A percentile compares a stretch with the other conserved stretches of the same genome.
Evolutionary conservation across 2,797 vertebrate species (phyloP).

Genomic region (Enteromius anoplus): DNA sequence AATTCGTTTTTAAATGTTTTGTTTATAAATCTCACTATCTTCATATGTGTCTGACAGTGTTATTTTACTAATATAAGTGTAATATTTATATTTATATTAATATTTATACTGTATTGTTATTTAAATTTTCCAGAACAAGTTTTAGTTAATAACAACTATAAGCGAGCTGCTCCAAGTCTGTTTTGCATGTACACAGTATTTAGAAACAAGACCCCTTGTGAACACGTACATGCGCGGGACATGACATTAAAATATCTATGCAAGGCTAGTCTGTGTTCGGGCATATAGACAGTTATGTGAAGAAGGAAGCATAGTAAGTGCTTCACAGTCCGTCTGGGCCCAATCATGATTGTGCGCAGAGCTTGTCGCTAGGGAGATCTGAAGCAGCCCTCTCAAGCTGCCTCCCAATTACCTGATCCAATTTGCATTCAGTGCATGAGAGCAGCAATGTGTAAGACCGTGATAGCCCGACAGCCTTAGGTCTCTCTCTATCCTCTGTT

Average conservation of each 20-base stretch:
- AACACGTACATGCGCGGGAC: conserved; percentile 5
- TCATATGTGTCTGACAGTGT: not conserved
- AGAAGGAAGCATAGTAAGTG: conserved; percentile 48
- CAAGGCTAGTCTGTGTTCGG: not conserved
- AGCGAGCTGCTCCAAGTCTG: not conserved
- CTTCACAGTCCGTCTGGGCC: conserved; percentile 58
- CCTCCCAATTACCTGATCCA: conserved; percentile 53
- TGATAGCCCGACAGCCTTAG: conserved; percentile 48
- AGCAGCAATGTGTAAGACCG: conserved; percentile 38
- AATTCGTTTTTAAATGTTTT: not conserved
- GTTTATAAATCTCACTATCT: not conserved
- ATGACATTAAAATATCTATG: conserved; percentile 27
- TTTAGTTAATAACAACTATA: not conserved
- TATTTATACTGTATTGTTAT: no score
- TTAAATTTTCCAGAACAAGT: no score
- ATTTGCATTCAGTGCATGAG: conserved; percentile 49
- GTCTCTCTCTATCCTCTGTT: conserved; percentile 30
- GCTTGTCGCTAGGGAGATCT: conserved; percentile 56
- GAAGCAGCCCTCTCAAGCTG: conserved; percentile 41
- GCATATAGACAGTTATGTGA: conserved; percentile 46
- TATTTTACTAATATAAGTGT: not conserved
- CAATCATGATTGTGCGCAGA: conserved; percentile 54
- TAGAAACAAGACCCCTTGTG: conserved; percentile 23
- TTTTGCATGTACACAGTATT: conserved; percentile 3
- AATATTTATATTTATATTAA: not conserved